Evolutionary conservation across 2,113 vertebrate species (phyloP), one percentile per base, ranked within the genome.

Genomic region (Isurus oxyrinchus): DNA sequence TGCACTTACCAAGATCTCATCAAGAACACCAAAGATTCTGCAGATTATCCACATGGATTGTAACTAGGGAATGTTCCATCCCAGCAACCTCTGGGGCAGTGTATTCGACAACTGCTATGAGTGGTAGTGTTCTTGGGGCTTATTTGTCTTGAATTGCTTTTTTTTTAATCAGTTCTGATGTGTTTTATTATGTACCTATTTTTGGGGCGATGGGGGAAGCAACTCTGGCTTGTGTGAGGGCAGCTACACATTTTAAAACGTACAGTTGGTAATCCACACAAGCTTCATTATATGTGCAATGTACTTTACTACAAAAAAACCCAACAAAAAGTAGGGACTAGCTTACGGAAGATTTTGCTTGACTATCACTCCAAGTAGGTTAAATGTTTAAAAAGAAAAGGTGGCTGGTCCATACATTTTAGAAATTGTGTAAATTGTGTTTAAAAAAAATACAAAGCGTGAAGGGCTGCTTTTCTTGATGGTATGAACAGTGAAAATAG

Each of bases 1-100:
- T 91, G 90, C 31, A 63, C 59, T 63, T 94, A 63, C 40, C 90
- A 94, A 94, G 90, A 94, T 63, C 31, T 63, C 90, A 40, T 94
- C 59, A 6, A 40, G 90, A 94, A 63, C 90, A 94, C 35, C 57
- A 93, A 93, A 93, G 90, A 63, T 63, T 5, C 90, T 94, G 59
- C n/a, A 63, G 90, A 63, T 94, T 40, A 63, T 94, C 59, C 90
- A 66, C 31, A 40, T 63, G 59, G 31, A 94, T 94, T 23, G 16
- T 66, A 19, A 40, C 90, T 21, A 66, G 90, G 59, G n/a, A 63
- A 40, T 94, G 59, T 94, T 94, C 90, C 90, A 94, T 61, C 16
- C 90, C 59, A 31, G 3, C 55, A 59, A 91, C 13, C 7, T 59
- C 88, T 11, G 53, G n/a, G 59, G 59, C 31, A 63, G 57, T 23